Percentiles rank a stretch among this genome's conserved stretches.
These are phyloP conservation scores for Kuschelorhynchus macadamiae DNA, from an alignment of 2,888 invertebrate genomes.

Conservation along the genomic window DNA sequence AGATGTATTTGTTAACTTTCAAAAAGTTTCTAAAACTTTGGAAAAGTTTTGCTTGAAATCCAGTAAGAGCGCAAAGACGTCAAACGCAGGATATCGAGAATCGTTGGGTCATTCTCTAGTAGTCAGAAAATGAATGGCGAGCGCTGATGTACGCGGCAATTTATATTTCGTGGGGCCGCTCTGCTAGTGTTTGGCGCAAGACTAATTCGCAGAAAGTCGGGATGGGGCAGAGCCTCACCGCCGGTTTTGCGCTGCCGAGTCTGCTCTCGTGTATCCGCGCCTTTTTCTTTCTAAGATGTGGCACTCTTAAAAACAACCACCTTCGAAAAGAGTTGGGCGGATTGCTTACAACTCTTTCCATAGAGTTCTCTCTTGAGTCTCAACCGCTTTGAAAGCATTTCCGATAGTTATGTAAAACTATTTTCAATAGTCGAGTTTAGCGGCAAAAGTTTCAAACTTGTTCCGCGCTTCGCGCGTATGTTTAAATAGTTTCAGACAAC, in stretches of 20 bases:
- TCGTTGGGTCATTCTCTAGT: constrained; percentile 45
- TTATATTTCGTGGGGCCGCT: constrained; percentile 38
- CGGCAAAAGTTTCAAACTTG: constrained; percentile 16
- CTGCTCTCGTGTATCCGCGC: constrained; percentile 65
- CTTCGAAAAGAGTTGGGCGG: constrained; percentile 30
- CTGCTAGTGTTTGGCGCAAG: constrained; percentile 59
- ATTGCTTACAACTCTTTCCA: constrained; percentile 15
- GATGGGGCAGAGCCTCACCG: constrained; percentile 58
- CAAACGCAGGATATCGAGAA: constrained; percentile 27
- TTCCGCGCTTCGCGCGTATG: too few species aligned
- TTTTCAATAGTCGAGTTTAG: constrained; percentile 1
- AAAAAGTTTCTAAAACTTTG: constrained; percentile 26
- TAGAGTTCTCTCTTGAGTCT: not conserved
- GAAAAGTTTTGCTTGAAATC: constrained; percentile 18
- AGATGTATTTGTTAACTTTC: constrained; percentile 4
- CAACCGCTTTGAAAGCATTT: not conserved
- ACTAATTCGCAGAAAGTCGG: constrained; percentile 61
- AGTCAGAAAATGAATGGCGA: constrained; percentile 41
- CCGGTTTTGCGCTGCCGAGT: constrained; percentile 64
- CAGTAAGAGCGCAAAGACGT: constrained; percentile 21
- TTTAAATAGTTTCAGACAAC: not conserved
- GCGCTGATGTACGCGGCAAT: constrained; percentile 46
- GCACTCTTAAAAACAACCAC: constrained; percentile 41
- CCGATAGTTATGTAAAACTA: not conserved
- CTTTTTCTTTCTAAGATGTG: constrained; percentile 47